Percentiles rank a stretch among this genome's conserved stretches.
phyloP scores from a whole-genome alignment of 2,797 vertebrate species.

The Sebastes minor region DNA sequence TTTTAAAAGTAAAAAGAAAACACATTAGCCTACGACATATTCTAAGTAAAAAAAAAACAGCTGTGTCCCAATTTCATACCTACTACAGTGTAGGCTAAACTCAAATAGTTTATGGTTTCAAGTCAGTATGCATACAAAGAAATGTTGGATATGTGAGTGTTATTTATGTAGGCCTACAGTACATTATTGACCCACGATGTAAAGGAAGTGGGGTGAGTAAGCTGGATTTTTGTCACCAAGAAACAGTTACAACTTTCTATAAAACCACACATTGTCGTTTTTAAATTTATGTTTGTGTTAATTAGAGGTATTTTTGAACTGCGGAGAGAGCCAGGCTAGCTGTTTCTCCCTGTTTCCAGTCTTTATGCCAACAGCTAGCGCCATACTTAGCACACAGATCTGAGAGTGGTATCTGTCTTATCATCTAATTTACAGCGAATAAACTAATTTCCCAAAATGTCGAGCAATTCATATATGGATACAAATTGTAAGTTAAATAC shows the following conservation, averaged over 20 bases:
- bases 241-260: background rate
- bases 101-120: background rate
- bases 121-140: background rate
- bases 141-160: rapidly evolving
- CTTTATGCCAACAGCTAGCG: background rate
- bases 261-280: background rate
- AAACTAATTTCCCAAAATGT: background rate
- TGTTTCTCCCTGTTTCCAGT: no score
- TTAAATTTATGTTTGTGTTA: background rate
- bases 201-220: no score
- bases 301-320: rapidly evolving
- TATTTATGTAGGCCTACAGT: no score
- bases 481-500: background rate
- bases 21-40: background rate
- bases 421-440: no score
- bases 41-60: background rate
- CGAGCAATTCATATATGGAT: background rate
- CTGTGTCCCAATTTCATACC: background rate
- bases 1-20: background rate
- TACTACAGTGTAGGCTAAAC: background rate
- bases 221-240: background rate
- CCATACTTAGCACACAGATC: background rate
- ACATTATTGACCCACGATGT: no score
- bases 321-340: no score
- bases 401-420: no score